phyloP scores from a whole-genome alignment of 2,888 invertebrate species.

The Drosophila macrospina region DNA sequence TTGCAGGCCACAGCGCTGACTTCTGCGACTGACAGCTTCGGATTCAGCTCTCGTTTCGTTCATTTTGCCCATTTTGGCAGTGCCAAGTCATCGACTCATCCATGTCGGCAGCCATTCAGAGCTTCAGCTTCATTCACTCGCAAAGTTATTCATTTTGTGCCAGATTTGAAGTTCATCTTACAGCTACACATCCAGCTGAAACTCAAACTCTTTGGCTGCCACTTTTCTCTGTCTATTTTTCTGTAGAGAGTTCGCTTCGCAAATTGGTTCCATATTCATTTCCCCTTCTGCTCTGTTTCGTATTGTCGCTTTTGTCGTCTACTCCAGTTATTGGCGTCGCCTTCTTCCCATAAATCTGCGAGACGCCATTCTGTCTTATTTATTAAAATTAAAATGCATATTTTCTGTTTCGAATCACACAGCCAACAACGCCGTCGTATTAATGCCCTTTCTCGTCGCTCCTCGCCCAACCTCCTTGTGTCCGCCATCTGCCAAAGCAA shows the following conservation, averaged over 20 bases:
- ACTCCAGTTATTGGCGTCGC: constrained; percentile 62
- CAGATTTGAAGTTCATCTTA: constrained; percentile 73
- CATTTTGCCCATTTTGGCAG: constrained; percentile 26
- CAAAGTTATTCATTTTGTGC: constrained; percentile 72
- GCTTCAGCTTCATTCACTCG: constrained; percentile 45
- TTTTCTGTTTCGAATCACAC: constrained; percentile 42
- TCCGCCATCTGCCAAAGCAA: background rate
- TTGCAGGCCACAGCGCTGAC: constrained; percentile 77
- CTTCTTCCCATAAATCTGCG: constrained; percentile 71
- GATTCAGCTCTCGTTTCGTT: constrained; percentile 27
- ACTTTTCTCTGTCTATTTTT: background rate
- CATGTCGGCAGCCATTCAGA: constrained; percentile 33
- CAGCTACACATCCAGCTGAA: constrained; percentile 24
- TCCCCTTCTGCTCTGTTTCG: background rate
- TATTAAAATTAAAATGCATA: constrained; percentile 82
- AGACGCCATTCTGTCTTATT: constrained; percentile 80
- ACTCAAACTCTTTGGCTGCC: background rate
- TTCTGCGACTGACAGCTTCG: constrained; percentile 83
- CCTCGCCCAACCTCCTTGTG: background rate
- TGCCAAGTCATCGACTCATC: constrained; percentile 55
- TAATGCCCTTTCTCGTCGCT: constrained; percentile 36
- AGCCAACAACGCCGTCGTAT: constrained; percentile 11
- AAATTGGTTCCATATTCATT: constrained; percentile 67
- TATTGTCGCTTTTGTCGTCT: constrained; percentile 63
- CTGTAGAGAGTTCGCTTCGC: constrained; percentile 34